Conservation (phyloP, 2,113 vertebrate species). For the Uropsilus gracilis region DNA sequence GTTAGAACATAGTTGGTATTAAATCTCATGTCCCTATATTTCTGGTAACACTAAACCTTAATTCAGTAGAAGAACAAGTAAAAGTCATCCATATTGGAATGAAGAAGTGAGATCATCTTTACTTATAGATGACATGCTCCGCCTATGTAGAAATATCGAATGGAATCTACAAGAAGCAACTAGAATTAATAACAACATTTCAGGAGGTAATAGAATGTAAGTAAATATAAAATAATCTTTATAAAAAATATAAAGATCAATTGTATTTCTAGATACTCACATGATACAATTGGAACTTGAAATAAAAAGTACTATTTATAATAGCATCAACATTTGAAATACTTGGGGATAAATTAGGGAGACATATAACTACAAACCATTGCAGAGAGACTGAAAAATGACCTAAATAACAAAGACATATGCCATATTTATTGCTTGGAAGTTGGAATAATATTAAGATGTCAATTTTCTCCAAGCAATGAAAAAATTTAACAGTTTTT, state of each 20-base stretch:
- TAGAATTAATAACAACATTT: background rate
- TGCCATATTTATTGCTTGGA: background rate
- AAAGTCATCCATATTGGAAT: background rate
- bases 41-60: background rate
- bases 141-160: background rate
- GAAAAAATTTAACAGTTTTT: background rate
- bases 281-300: background rate
- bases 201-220: background rate
- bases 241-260: background rate
- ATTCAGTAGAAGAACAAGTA: background rate
- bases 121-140: background rate
- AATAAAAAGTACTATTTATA: background rate
- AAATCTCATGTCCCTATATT: background rate
- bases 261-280: background rate
- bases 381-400: background rate
- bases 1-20: background rate
- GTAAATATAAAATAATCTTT: no score
- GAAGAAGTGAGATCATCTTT: background rate
- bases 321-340: background rate
- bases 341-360: background rate
- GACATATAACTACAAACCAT: background rate
- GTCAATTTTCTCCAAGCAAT: background rate
- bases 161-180: background rate
- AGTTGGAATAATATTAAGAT: background rate
- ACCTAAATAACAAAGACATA: background rate